Evolutionary conservation across 2,113 vertebrate species (phyloP), one percentile per base, ranked within the genome.

Genomic region (Cynopterus brachyotis): DNA sequence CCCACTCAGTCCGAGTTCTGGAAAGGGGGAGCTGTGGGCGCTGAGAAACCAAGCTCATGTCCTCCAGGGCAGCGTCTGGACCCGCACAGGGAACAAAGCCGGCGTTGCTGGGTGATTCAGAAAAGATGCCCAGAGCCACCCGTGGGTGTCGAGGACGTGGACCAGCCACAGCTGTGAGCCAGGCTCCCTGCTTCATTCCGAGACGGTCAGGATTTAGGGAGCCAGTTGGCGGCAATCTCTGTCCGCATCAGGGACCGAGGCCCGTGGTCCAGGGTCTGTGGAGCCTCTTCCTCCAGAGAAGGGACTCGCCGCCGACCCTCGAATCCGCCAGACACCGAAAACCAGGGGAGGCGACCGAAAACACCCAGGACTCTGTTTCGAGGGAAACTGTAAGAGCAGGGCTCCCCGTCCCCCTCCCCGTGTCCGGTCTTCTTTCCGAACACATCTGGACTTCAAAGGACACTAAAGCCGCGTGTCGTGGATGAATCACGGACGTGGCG

Each of bases 31-130:
- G n/a, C 47, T 40, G 1, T 9, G 6, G 47, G 45, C 53, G 16
- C 9, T 75, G 3, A 24, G 76, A 95, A 98, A 45, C 2, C 28
- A 96, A 96, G 94, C 89, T 76, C 82, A 60, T 94, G 69, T 96
- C 97, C 95, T 98, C 96, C 89, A 96, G 90, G 96, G 88, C 97
- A 88, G 93, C 75, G 81, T 88, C 97, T 98, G 59, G 97, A 97
- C 96, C 97, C 97, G 57, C 69, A 80, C 95, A 42, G 78, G 89
- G 90, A 96, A 96, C 50, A 93, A 98, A 45, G 91, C n/a, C 75
- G 57, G 67, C 89, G 95, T 94, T 95, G 90, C 59, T 94, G 90
- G 82, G 72, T 96, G 69, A 96, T 97, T 97, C 95, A 85, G 98
- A 96, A 96, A 97, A 98, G 97, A 84, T 78, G 59, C 93, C 97